Percentiles rank a stretch among this genome's conserved stretches.
Conservation (phyloP, 2,888 invertebrate genomes). For the Nomada fucata region DNA sequence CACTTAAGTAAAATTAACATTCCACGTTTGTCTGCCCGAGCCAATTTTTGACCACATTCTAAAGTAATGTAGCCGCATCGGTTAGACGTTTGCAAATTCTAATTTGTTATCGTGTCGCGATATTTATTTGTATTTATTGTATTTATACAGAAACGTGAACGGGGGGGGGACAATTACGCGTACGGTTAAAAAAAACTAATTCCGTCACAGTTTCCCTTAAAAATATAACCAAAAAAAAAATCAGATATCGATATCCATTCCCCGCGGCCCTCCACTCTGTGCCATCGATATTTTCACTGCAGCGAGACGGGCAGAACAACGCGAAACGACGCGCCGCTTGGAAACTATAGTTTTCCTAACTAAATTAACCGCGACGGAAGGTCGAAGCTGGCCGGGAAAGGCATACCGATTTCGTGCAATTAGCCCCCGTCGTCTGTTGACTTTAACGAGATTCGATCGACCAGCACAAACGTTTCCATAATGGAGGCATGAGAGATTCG, state of each 20-base stretch:
- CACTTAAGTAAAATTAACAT: constrained; percentile 4
- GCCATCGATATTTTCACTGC: constrained; percentile 17
- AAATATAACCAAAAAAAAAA: background rate
- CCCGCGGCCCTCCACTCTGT: constrained; percentile 29
- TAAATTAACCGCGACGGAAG: constrained; percentile 41
- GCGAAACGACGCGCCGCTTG: background rate
- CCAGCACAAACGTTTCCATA: constrained; percentile 39
- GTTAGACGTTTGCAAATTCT: no score
- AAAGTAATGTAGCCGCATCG: no score
- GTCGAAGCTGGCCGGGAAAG: constrained; percentile 10
- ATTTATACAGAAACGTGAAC: no score
- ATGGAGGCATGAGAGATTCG: constrained; percentile 19
- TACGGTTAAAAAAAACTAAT: no score
- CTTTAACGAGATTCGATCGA: constrained; percentile 57
- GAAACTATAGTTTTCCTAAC: constrained; percentile 48
- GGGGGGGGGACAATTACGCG: no score
- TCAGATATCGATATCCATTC: background rate
- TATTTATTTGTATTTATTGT: no score
- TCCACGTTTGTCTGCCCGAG: background rate
- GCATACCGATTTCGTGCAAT: constrained; percentile 43
- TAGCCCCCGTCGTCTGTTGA: constrained; percentile 28
- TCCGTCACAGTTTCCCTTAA: no score
- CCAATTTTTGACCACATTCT: background rate
- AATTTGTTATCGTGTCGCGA: no score
- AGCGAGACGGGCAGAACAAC: constrained; percentile 3